phyloP scores from a whole-genome alignment of 2,113 vertebrate species.

The Erinaceus europaeus region DNA sequence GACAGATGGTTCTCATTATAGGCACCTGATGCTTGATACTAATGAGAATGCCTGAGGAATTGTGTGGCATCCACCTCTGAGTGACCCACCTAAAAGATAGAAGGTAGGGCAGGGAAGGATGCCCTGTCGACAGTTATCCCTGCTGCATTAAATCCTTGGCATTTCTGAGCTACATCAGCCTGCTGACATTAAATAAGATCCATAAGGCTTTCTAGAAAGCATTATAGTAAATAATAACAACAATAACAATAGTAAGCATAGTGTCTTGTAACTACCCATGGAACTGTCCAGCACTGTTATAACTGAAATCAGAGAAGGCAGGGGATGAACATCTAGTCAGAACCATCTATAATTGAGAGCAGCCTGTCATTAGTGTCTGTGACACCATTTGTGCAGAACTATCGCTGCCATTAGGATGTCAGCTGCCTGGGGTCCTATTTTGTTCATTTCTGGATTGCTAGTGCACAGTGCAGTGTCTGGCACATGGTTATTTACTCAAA shows the following conservation, averaged over 20 bases:
- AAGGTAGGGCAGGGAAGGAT: no score
- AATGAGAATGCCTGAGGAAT: no score
- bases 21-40: neutral
- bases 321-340: neutral
- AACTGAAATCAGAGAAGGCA: no score
- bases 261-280: no score
- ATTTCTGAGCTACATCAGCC: neutral
- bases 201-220: neutral
- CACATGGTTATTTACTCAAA: neutral
- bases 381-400: neutral
- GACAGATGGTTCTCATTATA: no score
- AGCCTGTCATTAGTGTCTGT: neutral
- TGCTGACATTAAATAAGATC: neutral
- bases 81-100: neutral
- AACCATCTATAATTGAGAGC: fast-evolving
- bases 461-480: no score
- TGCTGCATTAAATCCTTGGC: neutral
- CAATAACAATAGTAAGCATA: no score
- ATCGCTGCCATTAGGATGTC: neutral
- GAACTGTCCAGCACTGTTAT: no score
- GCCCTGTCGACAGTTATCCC: neutral
- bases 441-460: neutral
- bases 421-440: neutral
- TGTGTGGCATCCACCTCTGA: no score
- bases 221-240: neutral